Evolutionary conservation across 2,113 vertebrate genomes (phyloP), one percentile per base, ranked within the genome.

Genomic region (Casuarius casuarius): DNA sequence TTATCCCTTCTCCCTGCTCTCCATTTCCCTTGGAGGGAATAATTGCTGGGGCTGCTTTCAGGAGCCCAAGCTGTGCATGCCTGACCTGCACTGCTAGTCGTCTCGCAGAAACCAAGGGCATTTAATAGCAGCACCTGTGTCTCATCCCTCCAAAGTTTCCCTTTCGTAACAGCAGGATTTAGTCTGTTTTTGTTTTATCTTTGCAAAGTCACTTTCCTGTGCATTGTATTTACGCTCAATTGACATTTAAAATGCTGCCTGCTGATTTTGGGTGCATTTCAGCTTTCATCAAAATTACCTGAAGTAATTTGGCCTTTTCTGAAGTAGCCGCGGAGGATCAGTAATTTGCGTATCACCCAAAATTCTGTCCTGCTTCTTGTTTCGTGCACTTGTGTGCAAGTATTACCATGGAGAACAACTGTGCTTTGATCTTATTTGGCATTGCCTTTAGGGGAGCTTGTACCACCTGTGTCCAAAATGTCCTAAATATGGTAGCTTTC

Each of bases 31-130:
- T 78, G 68, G 72, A 84, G 52, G 59, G 66, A 88, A 20, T 75
- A 92, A 93, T 93, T 94, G 90, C 76, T 58, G n/a, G 73, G 83
- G 96, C 71, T 87, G 83, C 81, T 89, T 85, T 65, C 51, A 44
- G 42, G 91, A 87, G 73, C 40, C 44, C 70, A 87, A 76, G 56
- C 82, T 92, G 7, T 16, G 68, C 40, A 81, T 80, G 70, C 71
- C 87, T 66, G 70, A 40, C 38, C 23, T 22, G 80, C 89, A 93
- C 84, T 94, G 87, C 86, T 78, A 76, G 4, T 44, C 89, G 76
- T 21, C 93, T 66, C 75, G 48, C 62, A 81, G 68, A 78, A 56
- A 10, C 81, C 56, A 65, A 52, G 38, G 51, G 65, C 52, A 52
- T 79, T 84, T 75, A 58, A 58, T 46, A 75, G 77, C 5, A 29